Conservation (phyloP, 2,113 vertebrate species). For the Laticauda colubrina region DNA sequence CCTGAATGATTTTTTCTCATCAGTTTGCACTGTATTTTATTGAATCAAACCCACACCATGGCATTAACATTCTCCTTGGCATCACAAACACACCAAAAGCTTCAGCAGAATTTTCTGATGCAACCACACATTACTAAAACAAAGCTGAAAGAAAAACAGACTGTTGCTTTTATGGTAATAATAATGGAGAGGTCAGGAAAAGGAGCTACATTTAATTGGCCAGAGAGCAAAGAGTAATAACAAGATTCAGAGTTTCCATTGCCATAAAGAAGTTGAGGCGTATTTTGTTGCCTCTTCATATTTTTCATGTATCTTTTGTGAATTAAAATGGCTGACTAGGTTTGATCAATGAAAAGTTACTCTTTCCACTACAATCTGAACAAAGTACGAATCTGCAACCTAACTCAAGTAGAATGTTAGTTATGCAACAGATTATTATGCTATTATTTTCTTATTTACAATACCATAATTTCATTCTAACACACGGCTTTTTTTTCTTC, state of each 20-base stretch:
- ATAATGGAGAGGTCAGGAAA: background rate
- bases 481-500: background rate
- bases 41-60: conserved; percentile 8
- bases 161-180: background rate
- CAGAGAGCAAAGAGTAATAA: conserved; percentile 4
- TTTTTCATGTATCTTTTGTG: background rate
- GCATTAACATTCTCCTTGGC: conserved; percentile 40
- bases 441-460: background rate
- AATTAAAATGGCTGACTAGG: conserved; percentile 7
- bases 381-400: background rate
- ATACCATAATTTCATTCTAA: background rate
- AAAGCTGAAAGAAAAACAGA: background rate
- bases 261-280: background rate
- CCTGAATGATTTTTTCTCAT: conserved; percentile 9
- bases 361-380: background rate
- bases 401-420: background rate
- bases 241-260: background rate
- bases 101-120: conserved; percentile 18
- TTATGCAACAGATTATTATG: background rate
- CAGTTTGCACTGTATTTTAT: background rate
- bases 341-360: background rate
- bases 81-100: background rate
- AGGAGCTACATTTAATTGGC: background rate
- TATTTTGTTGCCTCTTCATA: background rate
- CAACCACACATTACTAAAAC: background rate